phyloP scores from a whole-genome alignment of 2,888 invertebrate species.

The Xanthia togata region DNA sequence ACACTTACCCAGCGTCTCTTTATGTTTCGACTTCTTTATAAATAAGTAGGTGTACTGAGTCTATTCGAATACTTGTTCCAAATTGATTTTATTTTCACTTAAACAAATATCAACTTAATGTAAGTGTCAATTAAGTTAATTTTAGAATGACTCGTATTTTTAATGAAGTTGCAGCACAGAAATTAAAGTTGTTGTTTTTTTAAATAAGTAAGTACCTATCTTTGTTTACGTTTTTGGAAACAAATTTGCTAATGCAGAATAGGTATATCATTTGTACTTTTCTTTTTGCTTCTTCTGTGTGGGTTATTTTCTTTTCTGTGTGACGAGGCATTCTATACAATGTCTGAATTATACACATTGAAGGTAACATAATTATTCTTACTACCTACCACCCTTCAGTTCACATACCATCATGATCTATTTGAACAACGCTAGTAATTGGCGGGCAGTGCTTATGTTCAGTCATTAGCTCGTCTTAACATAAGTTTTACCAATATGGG shows the following conservation, averaged over 20 bases:
- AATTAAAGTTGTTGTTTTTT: too few relatives aligned
- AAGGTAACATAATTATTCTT: neutral
- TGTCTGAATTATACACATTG: neutral
- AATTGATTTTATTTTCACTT: too few relatives aligned
- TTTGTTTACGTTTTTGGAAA: too few relatives aligned
- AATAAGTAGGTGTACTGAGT: too few relatives aligned
- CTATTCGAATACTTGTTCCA: too few relatives aligned
- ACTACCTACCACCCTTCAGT: neutral
- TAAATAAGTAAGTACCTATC: too few relatives aligned
- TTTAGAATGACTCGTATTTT: too few relatives aligned
- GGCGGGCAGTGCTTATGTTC: neutral
- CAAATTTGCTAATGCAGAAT: too few relatives aligned
- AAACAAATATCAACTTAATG: too few relatives aligned
- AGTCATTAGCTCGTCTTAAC: neutral
- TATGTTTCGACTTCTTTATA: neutral
- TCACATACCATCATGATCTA: neutral
- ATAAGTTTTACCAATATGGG: constrained; percentile 39
- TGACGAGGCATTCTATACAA: neutral
- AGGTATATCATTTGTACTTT: neutral
- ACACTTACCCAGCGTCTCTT: neutral
- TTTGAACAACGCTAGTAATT: constrained; percentile 13
- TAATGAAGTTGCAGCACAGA: too few relatives aligned
- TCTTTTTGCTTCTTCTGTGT: neutral
- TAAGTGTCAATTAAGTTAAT: too few relatives aligned
- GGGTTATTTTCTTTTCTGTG: neutral